phyloP scores from a whole-genome alignment of 2,888 invertebrate species.

The Ichneumoninae sp. region DNA sequence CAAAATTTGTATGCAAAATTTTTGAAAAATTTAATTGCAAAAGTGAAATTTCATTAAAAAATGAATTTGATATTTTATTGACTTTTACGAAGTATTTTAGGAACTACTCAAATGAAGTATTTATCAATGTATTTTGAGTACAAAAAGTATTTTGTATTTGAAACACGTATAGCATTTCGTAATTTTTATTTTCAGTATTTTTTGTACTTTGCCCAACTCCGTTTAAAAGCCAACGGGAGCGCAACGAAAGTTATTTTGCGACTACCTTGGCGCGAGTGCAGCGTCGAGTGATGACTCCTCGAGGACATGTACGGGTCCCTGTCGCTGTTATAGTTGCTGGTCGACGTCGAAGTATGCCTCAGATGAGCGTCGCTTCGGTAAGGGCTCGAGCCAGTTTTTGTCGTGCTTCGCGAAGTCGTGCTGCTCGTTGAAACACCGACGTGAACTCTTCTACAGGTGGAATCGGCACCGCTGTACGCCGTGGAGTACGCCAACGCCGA shows the following conservation, averaged over 20 bases:
- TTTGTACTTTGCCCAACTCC: too few species aligned
- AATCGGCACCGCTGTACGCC: constrained; percentile 90
- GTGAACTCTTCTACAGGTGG: constrained; percentile 89
- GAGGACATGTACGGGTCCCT: constrained; percentile 81
- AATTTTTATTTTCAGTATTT: too few species aligned
- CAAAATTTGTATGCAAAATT: too few species aligned
- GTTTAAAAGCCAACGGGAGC: too few species aligned
- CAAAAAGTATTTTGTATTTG: too few species aligned
- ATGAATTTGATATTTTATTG: too few species aligned
- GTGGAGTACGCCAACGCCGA: constrained; percentile 94
- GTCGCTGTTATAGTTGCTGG: constrained; percentile 92
- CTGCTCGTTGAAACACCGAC: constrained; percentile 98
- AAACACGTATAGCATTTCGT: too few species aligned
- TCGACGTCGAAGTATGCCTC: constrained; percentile 93
- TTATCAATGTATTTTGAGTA: too few species aligned
- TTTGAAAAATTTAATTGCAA: too few species aligned
- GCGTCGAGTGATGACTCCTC: constrained; percentile 78
- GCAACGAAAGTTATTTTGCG: neutral
- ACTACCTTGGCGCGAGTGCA: constrained; percentile 78
- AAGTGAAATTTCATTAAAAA: too few species aligned
- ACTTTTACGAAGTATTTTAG: too few species aligned
- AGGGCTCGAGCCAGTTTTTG: constrained; percentile 97
- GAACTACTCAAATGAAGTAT: too few species aligned
- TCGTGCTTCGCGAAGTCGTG: constrained; percentile 96
- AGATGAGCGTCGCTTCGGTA: constrained; percentile 94